These are phyloP conservation scores for Eilema griseolum DNA, from an alignment of 2,888 invertebrate species.

Conservation along the genomic window DNA sequence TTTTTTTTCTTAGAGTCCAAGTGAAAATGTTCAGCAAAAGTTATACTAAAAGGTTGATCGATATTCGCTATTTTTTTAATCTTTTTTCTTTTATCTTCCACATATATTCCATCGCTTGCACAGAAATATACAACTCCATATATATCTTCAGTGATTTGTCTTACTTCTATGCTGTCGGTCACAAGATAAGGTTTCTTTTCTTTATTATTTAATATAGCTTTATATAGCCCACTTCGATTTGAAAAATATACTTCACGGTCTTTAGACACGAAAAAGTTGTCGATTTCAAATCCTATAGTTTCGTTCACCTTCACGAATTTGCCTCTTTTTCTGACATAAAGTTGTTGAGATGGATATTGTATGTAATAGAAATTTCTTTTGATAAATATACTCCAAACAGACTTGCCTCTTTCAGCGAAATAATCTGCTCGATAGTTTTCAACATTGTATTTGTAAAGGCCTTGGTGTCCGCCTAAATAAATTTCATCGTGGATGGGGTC, in stretches of 20 bases:
- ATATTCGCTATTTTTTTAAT: constrained; percentile 10
- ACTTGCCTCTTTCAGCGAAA: constrained; percentile 11
- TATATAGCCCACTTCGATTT: constrained; percentile 13
- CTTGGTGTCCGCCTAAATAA: constrained; percentile 11
- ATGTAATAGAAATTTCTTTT: constrained; percentile 3
- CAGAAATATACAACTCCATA: constrained; percentile 14
- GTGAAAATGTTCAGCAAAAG: not conserved
- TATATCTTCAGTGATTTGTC: constrained; percentile 13
- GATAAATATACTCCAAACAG: constrained; percentile 5
- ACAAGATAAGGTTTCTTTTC: not conserved
- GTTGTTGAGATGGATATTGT: constrained; percentile 6
- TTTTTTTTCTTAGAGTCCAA: not conserved
- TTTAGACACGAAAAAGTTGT: constrained; percentile 5
- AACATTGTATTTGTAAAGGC: constrained; percentile 5
- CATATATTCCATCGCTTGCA: constrained; percentile 18
- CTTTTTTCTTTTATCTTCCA: not conserved
- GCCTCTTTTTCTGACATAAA: not conserved
- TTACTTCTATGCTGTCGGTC: not conserved
- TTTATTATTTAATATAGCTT: not conserved
- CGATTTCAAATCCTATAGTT: constrained; percentile 6
- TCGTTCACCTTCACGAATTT: not conserved
- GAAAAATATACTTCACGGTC: not conserved
- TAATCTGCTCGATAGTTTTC: not conserved
- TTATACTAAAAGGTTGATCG: constrained; percentile 2
- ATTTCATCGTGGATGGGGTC: not conserved